Evolutionary conservation across 2,888 invertebrate species (phyloP), one percentile per base, ranked within the genome.

Genomic region (Malthinus flaveolus): DNA sequence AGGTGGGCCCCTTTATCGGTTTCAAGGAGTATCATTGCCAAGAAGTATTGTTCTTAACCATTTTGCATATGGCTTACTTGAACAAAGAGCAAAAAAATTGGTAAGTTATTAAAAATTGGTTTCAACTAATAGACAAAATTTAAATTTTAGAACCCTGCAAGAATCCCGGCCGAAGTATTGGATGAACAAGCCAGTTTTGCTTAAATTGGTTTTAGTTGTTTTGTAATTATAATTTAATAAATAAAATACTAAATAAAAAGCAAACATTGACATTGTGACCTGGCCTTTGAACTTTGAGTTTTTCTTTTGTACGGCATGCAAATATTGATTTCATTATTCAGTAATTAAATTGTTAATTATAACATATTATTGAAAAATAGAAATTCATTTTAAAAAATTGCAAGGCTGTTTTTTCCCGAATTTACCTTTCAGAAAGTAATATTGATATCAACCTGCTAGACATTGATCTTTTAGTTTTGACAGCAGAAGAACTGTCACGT

Each of bases 11-110:
- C 79, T 95, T 59, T 92, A 91, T 76, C 83, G 97, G 69, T 88
- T 97, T 71, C 97, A 97, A 79, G 97, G 96, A 0, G 86, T 97
- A 0, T 92, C 94, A 0, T 73, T 96, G 51, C 97, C 97, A 0
- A 80, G 77, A 42, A 89, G 90, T 1, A 83, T 91, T 36, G 72
- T 85, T 3, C 71, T 95, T 7, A 92, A 93, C 79, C 92, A 93
- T 76, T 88, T 90, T 73, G 88, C 93, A 0, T 94, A 86, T 75
- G 80, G 85, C 13, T 82, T 94, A 54, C 79, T 95, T 48, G 88
- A 87, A 42, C 84, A 91, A 4, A 80, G 93, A 55, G 91, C 93
- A 0, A 86, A 80, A 73, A 88, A 89, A 80, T 71, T 92, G 81
- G 88, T 88, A 69, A 79, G 81, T 68, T 42, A 54, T 34, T 49